Percentiles rank a stretch among this genome's conserved stretches.
phyloP scores from a whole-genome alignment of 2,888 invertebrate genomes.

The Synanthedon myopaeformis region DNA sequence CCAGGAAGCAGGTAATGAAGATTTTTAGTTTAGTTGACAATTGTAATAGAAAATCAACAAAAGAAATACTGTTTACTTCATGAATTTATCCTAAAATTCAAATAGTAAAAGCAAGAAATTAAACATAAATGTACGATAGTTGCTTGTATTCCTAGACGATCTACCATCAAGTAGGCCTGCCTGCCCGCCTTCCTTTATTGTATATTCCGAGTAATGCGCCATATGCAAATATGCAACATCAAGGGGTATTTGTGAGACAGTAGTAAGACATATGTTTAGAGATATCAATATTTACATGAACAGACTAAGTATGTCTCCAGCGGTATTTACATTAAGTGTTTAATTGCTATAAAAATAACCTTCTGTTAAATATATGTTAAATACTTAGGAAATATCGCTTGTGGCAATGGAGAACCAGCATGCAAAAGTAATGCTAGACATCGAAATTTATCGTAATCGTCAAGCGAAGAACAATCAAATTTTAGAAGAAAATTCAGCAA shows the following conservation, averaged over 20 bases:
- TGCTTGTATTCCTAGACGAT: too few relatives aligned
- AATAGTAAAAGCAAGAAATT: too few relatives aligned
- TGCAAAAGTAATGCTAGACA: constrained; percentile 68
- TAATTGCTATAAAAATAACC: background rate
- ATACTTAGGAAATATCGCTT: constrained; percentile 61
- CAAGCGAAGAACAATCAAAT: constrained; percentile 40
- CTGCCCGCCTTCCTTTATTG: too few relatives aligned
- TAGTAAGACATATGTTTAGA: background rate
- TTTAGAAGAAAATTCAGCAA: constrained; percentile 33
- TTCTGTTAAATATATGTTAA: background rate
- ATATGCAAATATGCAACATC: too few relatives aligned
- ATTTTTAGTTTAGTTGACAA: background rate
- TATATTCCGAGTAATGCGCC: too few relatives aligned
- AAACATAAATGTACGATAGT: too few relatives aligned
- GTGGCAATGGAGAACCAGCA: constrained; percentile 69
- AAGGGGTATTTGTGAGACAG: too few relatives aligned
- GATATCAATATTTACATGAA: background rate
- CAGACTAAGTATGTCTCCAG: too few relatives aligned
- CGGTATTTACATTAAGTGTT: background rate
- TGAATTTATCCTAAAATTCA: too few relatives aligned
- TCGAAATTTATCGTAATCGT: constrained; percentile 61
- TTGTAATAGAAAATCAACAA: background rate
- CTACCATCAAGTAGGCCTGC: too few relatives aligned
- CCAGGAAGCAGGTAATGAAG: constrained; percentile 52
- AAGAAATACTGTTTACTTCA: too few relatives aligned